Evolutionary conservation across 2,113 vertebrate genomes (phyloP), one percentile per base, ranked within the genome.

Genomic region (Gadus macrocephalus): DNA sequence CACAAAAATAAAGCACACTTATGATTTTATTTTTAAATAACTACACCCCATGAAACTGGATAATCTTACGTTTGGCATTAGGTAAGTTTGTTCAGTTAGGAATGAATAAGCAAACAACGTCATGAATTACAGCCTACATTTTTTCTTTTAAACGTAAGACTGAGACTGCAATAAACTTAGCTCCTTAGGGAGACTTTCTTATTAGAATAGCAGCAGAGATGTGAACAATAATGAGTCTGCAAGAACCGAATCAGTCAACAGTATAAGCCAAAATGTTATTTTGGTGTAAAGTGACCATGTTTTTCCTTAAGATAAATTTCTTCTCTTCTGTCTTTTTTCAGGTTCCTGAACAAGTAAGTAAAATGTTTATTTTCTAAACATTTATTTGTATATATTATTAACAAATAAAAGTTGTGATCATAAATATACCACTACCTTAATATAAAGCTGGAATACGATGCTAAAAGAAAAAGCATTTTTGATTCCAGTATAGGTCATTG

Each of bases 301-400:
- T 66, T 1, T 65, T 55, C 20, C 27, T 55, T 15, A 67, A 70
- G 71, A 72, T 69, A 20, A 69, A 31, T 3, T 49, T 20, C 20
- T 20, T 20, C 20, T 20, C 1, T 20, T 20, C 20, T 20, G 20
- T 20, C 20, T 58, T 70, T 70, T 75, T 31, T 74, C 62, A 91
- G 89, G 68, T 90, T 2, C 66, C 87, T 2, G 49, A 68, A 42
- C 59, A 88, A 25, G 90, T 91, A 82, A 86, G 90, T 86, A 53
- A n/a, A 15, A 59, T 14, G 6, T 49, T 9, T 9, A 49, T 8
- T 49, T 12, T 49, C 8, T 49, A 42, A 8, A 8, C 11, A 3
- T 42, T 42, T 42, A 42, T 11, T 42, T 42, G 5, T 42, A 8
- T 49, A n/a, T 14, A 7, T 60, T 59, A 49, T 35, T 7, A 11